Base-by-base conservation (phyloP, 2,797 vertebrate genomes). In the Halcyon chelicuti region DNA sequence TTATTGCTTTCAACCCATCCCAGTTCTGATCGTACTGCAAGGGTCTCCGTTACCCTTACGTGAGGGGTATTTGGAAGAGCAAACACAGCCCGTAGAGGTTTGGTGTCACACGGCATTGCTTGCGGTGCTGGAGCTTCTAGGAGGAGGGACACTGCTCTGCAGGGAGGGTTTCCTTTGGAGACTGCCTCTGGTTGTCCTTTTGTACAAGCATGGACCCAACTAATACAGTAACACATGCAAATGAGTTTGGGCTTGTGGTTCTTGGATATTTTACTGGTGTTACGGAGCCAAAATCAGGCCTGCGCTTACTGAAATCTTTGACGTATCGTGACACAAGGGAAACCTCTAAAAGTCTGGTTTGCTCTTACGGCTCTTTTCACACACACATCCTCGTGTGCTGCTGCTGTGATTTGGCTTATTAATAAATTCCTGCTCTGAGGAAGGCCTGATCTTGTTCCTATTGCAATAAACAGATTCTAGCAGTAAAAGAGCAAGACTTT, bases 101-200 rank as follows among this genome's bases (percentile, higher is more conserved):
- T 62, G 44, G 12, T 21, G 46, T 74, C 1, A 1, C 31, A 18
- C 19, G n/a, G 42, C 33, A 35, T 51, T 0, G 0, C 54, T 22
- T 47, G 28, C 18, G 12, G 11, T 67, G 55, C 13, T 42, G 20
- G 66, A 39, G 21, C 40, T 65, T 70, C 51, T 25, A 31, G n/a
- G 58, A 42, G 33, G 37, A 42, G 51, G 55, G 10, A 49, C 14
- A 6, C n/a, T n/a, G 35, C 42, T 40, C 16, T 67, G 7, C 14
- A 22, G n/a, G 49, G 54, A 63, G n/a, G 37, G 29, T 67, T 86
- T 68, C 55, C 7, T 70, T 67, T 25, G 55, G 54, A 25, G 15
- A 18, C 18, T 39, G 54, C 10, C 33, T 37, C 26, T 23, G 28
- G 46, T 33, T 65, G 61, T 51, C 14, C 25, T 83, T 46, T 75